These are phyloP conservation scores for Cavia aperea DNA, from an alignment of 2,113 vertebrate species.

Conservation along the genomic window DNA sequence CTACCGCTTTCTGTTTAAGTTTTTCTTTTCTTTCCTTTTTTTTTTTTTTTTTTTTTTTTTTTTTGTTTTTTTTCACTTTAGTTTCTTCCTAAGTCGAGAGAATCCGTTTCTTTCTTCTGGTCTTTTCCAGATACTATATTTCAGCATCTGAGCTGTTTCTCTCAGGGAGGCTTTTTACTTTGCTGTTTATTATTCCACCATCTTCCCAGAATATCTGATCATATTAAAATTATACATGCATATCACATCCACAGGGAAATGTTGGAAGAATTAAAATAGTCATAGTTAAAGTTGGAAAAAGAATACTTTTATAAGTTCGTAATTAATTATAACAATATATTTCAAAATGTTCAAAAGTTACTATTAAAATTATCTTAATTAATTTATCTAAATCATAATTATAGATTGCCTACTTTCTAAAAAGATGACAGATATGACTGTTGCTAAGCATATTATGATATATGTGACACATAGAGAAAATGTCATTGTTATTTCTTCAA, in stretches of 20 bases:
- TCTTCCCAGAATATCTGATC: no score
- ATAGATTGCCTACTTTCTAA: background rate
- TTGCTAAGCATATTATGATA: background rate
- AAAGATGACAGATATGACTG: background rate
- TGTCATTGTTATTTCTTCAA: background rate
- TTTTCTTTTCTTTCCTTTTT: no score
- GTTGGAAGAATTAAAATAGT: background rate
- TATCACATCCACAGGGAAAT: background rate
- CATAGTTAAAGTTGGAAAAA: background rate
- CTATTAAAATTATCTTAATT: conserved; percentile 29
- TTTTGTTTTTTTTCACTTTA: no score
- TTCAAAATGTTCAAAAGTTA: conserved; percentile 5
- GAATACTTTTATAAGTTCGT: background rate
- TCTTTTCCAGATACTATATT: no score
- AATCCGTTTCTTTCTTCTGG: no score
- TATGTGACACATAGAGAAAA: background rate
- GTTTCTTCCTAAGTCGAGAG: no score
- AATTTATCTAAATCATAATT: background rate
- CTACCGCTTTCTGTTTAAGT: no score
- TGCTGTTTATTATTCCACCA: no score
- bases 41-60: no score
- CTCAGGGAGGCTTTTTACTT: no score
- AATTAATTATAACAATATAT: background rate
- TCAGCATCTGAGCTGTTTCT: no score
- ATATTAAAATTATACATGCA: background rate